Evolutionary conservation across 2,888 invertebrate genomes (phyloP).

Genomic region (Macrosoma leucophasiata): DNA sequence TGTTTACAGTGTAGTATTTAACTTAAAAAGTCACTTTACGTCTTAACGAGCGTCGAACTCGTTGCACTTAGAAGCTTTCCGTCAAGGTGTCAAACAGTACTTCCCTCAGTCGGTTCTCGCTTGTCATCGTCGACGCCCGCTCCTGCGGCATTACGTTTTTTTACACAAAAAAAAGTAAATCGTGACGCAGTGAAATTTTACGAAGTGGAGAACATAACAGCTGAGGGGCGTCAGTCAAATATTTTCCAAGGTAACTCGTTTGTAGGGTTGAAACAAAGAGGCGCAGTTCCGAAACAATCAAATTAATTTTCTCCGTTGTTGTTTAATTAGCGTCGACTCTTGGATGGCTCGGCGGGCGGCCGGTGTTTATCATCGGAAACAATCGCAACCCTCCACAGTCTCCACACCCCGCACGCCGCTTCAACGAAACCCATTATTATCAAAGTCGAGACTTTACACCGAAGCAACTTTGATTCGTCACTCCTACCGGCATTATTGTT

Average conservation of each 20-base stretch:
- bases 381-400: slow-evolving; percentile 46
- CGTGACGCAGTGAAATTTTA: slow-evolving; percentile 40
- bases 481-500: slow-evolving; percentile 63
- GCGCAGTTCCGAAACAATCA: slow-evolving; percentile 70
- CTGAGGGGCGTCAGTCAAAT: slow-evolving; percentile 44
- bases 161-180: slow-evolving; percentile 38
- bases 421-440: slow-evolving; percentile 68
- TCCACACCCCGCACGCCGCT: slow-evolving; percentile 34
- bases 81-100: slow-evolving; percentile 47
- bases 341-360: slow-evolving; percentile 66
- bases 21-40: slow-evolving; percentile 21
- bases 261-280: slow-evolving; percentile 58
- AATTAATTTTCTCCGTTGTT: slow-evolving; percentile 74
- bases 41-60: slow-evolving; percentile 35
- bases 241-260: slow-evolving; percentile 62
- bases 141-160: slow-evolving; percentile 33
- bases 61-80: slow-evolving; percentile 56
- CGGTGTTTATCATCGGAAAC: slow-evolving; percentile 74
- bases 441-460: slow-evolving; percentile 67
- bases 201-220: slow-evolving; percentile 27
- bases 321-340: slow-evolving; percentile 72
- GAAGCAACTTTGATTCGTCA: slow-evolving; percentile 71
- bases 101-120: slow-evolving; percentile 48
- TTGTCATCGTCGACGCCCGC: slow-evolving; percentile 46
- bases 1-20: no score